Evolutionary conservation across 2,888 invertebrate species (phyloP).

Genomic region (Cataglyphis altisquamis): DNA sequence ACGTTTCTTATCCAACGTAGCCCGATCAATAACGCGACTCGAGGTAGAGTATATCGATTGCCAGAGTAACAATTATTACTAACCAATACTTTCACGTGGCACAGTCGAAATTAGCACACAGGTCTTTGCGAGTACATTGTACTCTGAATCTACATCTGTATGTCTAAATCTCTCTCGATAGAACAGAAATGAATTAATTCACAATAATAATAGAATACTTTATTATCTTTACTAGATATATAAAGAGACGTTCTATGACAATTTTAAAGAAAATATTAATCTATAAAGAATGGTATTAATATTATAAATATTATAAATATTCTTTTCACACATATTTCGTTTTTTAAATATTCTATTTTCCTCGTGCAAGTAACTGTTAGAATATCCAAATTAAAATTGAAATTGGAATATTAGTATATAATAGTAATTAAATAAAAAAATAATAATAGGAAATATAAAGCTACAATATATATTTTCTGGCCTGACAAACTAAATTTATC

Average conservation of each 20-base stretch:
- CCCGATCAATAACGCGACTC: conserved; percentile 73
- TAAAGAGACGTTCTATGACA: neutral
- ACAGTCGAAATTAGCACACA: conserved; percentile 41
- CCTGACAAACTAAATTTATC: neutral
- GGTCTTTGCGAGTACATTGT: neutral
- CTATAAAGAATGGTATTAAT: no score
- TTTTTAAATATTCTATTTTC: neutral
- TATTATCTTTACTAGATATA: neutral
- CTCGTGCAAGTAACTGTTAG: neutral
- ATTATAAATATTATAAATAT: neutral
- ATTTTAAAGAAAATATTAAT: conserved; percentile 1
- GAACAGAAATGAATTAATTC: conserved; percentile 11
- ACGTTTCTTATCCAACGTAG: conserved; percentile 74
- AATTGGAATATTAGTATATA: neutral
- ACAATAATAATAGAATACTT: neutral
- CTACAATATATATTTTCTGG: neutral
- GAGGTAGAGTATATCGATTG: conserved; percentile 71
- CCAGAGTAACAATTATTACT: conserved; percentile 75
- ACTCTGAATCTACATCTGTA: conserved; percentile 5
- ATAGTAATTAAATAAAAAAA: neutral
- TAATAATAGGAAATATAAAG: neutral
- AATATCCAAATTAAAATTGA: neutral
- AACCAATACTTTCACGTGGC: conserved; percentile 65
- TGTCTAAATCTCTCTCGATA: neutral
- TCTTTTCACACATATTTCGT: neutral